Conservation (phyloP, 2,797 vertebrate genomes). For the Alcedo quadribrachys region DNA sequence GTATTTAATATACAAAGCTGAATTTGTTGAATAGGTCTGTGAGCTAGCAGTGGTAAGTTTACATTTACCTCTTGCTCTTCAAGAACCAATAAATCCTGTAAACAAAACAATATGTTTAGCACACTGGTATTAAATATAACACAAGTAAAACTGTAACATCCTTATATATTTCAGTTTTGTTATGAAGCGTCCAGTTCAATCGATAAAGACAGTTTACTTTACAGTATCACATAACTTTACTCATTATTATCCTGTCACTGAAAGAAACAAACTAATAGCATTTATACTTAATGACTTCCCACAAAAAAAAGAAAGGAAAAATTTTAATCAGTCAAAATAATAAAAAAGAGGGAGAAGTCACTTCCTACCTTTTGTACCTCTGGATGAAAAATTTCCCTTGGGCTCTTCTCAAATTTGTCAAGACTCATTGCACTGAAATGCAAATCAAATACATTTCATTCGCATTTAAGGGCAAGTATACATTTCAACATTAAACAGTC, state of each 20-base stretch:
- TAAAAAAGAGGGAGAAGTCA: neutral
- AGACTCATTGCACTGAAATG: conserved; percentile 95
- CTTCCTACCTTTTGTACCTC: conserved; percentile 95
- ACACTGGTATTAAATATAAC: neutral
- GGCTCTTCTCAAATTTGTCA: conserved; percentile 96
- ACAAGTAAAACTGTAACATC: neutral
- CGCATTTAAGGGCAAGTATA: neutral
- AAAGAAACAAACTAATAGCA: neutral
- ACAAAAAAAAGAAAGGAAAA: neutral
- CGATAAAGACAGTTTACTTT: neutral
- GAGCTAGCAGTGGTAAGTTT: neutral
- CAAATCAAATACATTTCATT: conserved; percentile 22
- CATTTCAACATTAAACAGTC: neutral
- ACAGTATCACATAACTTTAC: neutral
- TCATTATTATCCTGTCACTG: neutral
- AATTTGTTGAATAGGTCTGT: neutral
- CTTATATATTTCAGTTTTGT: neutral
- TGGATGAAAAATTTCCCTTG: conserved; percentile 95
- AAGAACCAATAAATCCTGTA: conserved; percentile 95
- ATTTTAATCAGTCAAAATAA: neutral
- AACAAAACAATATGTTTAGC: conserved; percentile 46
- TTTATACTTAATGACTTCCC: neutral
- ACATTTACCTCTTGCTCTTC: conserved; percentile 95
- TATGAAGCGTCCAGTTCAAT: neutral
- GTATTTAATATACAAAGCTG: neutral